Percentiles rank a stretch among this genome's conserved stretches.
These are phyloP conservation scores for Eristalis pertinax DNA, from an alignment of 2,888 invertebrate species.

Conservation along the genomic window DNA sequence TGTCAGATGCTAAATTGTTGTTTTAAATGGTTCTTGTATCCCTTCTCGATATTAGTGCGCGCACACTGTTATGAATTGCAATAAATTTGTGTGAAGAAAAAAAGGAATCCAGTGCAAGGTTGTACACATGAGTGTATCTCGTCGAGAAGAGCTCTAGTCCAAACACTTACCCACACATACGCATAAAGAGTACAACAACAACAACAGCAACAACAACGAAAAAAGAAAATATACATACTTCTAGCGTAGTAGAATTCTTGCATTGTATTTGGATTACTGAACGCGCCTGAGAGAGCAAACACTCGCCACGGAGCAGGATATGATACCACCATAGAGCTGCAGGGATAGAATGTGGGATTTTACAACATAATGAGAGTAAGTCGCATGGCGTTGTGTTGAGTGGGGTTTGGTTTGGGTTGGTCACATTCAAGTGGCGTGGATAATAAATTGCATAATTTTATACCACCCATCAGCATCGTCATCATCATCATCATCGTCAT, in stretches of 20 bases:
- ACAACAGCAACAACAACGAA: conserved; percentile 15
- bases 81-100: conserved; percentile 57
- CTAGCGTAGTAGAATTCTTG: conserved; percentile 49
- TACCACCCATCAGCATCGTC: conserved; percentile 5
- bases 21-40: conserved; percentile 18
- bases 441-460: conserved; percentile 69
- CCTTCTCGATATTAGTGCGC: conserved; percentile 57
- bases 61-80: conserved; percentile 63
- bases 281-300: conserved; percentile 40
- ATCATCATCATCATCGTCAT: background rate
- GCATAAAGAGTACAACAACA: conserved; percentile 10
- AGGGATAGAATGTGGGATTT: conserved; percentile 70
- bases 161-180: background rate
- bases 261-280: conserved; percentile 69
- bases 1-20: conserved; percentile 32
- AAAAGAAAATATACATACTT: conserved; percentile 22
- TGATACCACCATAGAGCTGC: conserved; percentile 55
- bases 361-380: conserved; percentile 72
- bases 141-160: conserved; percentile 15
- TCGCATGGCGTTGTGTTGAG: conserved; percentile 18
- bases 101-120: conserved; percentile 68
- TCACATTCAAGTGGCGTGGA: conserved; percentile 61
- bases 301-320: conserved; percentile 12
- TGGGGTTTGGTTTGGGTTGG: conserved; percentile 10
- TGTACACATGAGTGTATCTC: conserved; percentile 63